phyloP scores from a whole-genome alignment of 2,113 vertebrate species.

The Chaetodon trifascialis region DNA sequence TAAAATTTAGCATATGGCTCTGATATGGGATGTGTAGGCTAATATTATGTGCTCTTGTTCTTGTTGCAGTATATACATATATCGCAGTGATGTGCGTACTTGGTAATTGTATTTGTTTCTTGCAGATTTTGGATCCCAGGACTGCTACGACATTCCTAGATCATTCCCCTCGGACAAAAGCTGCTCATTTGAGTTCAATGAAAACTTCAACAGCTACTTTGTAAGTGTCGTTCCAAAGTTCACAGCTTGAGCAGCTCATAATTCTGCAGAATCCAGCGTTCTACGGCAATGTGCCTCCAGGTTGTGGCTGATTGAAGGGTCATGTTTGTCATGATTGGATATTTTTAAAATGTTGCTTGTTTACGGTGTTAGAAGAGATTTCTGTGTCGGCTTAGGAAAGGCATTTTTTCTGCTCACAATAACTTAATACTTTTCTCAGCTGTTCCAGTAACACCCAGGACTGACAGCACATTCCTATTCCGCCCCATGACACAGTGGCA shows the following conservation, averaged over 20 bases:
- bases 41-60: background rate
- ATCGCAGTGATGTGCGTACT: background rate
- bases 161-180: constrained; percentile 94
- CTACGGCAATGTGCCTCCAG: background rate
- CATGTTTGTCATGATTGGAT: background rate
- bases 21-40: background rate
- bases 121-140: constrained; percentile 96
- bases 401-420: background rate
- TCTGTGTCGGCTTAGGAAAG: background rate
- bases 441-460: background rate
- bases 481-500: background rate
- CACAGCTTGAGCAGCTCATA: background rate
- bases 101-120: constrained; percentile 8
- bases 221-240: constrained; percentile 87
- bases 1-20: background rate
- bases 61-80: background rate
- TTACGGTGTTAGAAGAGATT: background rate
- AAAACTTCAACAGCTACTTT: constrained; percentile 96
- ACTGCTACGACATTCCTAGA: constrained; percentile 97
- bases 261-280: background rate
- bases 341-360: background rate
- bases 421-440: background rate
- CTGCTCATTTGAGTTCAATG: constrained; percentile 91
- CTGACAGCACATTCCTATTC: background rate
- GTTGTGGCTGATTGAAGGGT: background rate